phyloP scores from a whole-genome alignment of 2,113 vertebrate genomes.

The Tetrao urogallus region DNA sequence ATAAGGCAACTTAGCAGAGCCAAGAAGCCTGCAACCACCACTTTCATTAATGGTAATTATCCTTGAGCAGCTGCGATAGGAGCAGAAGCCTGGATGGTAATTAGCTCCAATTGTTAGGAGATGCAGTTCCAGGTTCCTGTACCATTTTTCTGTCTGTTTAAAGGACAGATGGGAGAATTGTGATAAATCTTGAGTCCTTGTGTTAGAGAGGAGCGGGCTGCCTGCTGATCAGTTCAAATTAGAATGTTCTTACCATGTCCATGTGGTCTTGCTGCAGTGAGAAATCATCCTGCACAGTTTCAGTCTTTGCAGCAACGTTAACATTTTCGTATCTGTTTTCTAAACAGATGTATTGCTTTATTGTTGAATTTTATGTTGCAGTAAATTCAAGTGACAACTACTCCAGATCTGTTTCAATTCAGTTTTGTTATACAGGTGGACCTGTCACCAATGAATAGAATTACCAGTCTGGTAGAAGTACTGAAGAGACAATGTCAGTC shows the following conservation, averaged over 20 bases:
- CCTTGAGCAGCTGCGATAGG: constrained; percentile 55
- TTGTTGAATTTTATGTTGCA: neutral
- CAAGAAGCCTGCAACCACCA: constrained; percentile 59
- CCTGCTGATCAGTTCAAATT: constrained; percentile 11
- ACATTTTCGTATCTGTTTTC: neutral
- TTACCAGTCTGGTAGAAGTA: neutral
- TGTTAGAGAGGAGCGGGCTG: neutral
- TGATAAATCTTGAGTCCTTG: constrained; percentile 11
- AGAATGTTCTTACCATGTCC: constrained; percentile 19
- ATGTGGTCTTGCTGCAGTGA: neutral
- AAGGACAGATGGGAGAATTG: neutral
- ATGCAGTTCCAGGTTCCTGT: constrained; percentile 27
- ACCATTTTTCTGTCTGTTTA: constrained; percentile 35
- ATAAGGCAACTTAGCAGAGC: constrained; percentile 34
- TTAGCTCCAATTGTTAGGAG: constrained; percentile 48
- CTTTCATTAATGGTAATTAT: constrained; percentile 69
- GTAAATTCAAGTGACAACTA: constrained; percentile 9
- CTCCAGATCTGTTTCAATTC: neutral
- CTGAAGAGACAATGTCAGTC: neutral
- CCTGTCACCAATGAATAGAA: neutral
- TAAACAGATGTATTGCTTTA: constrained; percentile 6
- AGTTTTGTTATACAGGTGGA: neutral
- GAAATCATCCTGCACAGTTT: neutral
- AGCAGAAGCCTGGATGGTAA: constrained; percentile 49
- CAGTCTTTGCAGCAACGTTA: neutral